Conservation (phyloP, 2,113 vertebrate species). For the Phocoena phocoena region DNA sequence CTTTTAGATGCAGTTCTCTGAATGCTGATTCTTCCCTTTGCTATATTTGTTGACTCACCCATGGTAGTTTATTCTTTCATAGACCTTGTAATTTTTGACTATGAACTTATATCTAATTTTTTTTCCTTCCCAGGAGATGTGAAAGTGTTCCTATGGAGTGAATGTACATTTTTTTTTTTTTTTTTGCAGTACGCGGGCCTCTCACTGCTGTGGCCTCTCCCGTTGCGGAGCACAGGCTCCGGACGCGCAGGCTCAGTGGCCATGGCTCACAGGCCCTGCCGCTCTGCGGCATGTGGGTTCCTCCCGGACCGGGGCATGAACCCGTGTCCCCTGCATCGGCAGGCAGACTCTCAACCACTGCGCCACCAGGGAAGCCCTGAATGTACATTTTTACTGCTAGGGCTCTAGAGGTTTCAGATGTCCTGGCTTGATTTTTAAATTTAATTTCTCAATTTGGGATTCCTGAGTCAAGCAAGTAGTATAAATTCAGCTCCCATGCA, state of each 20-base stretch:
- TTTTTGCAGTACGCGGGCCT: no score
- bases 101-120: not conserved
- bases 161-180: not conserved
- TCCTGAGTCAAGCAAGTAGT: not conserved
- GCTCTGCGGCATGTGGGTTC: no score
- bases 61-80: not conserved
- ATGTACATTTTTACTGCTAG: not conserved
- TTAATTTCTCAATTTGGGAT: not conserved
- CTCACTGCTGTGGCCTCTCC: no score
- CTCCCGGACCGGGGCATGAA: no score
- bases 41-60: not conserved
- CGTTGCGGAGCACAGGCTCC: no score
- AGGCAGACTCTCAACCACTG: no score
- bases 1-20: not conserved
- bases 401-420: not conserved
- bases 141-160: not conserved
- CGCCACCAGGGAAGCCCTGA: not conserved
- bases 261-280: no score
- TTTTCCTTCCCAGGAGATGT: not conserved
- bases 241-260: no score
- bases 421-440: not conserved
- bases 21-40: not conserved
- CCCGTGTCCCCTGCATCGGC: no score
- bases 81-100: not conserved
- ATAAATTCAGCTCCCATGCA: not conserved